phyloP scores from a whole-genome alignment of 2,113 vertebrate genomes.

The Crotalus viridis region DNA sequence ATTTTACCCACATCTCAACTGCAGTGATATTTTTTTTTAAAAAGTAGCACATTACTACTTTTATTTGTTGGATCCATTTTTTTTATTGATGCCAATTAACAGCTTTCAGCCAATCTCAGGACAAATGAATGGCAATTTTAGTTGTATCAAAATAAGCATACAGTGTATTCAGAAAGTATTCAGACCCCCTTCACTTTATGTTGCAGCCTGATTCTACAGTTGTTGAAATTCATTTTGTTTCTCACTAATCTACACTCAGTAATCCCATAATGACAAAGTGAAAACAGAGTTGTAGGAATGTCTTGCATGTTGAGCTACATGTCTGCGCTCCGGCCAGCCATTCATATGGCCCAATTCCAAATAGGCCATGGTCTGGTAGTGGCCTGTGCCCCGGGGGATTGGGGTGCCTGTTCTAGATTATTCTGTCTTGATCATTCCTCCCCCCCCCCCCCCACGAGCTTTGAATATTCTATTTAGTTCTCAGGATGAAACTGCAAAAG shows the following conservation, averaged over 20 bases:
- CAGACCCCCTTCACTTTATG: no score
- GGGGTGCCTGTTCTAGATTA: neutral
- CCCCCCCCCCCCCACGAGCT: neutral
- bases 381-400: neutral
- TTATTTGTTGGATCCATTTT: constrained; percentile 13
- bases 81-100: neutral
- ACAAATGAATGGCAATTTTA: neutral
- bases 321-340: no score
- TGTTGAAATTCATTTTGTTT: no score
- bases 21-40: constrained; percentile 38
- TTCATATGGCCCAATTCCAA: neutral
- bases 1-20: constrained; percentile 63
- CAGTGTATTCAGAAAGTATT: no score
- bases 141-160: neutral
- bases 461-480: neutral
- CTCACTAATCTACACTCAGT: no score
- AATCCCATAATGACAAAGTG: no score
- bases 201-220: no score
- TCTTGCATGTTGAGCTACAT: no score
- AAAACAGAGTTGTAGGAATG: no score
- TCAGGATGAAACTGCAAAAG: neutral
- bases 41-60: constrained; percentile 51
- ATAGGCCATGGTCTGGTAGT: neutral
- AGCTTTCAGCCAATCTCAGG: neutral
- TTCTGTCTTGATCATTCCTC: neutral